These are phyloP conservation scores for Vulpes vulpes DNA, from an alignment of 2,113 vertebrate genomes.

Conservation along the genomic window DNA sequence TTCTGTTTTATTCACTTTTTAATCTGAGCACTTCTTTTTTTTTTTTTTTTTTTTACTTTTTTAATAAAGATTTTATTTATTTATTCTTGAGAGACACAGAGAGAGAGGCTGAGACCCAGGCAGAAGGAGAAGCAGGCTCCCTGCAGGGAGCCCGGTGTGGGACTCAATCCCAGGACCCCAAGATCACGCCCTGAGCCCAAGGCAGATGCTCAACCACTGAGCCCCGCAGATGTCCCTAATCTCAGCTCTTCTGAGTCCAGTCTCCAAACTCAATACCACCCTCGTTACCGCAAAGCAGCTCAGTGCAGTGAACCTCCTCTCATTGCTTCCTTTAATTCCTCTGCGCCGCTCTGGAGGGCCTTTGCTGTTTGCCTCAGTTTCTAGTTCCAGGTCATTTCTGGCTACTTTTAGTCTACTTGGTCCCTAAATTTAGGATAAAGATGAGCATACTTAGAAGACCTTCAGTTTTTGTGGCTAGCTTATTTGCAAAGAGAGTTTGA, in stretches of 20 bases:
- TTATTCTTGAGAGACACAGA: too few species aligned
- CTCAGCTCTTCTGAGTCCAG: neutral
- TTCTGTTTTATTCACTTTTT: neutral
- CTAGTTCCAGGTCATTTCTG: neutral
- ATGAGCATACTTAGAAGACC: neutral
- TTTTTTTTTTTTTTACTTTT: too few species aligned
- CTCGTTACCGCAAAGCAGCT: neutral
- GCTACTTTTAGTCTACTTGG: neutral
- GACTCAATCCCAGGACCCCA: too few species aligned
- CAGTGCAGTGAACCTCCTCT: neutral
- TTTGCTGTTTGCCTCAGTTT: neutral
- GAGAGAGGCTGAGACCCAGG: too few species aligned
- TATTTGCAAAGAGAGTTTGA: neutral
- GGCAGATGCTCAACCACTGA: too few species aligned
- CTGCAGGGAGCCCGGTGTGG: too few species aligned
- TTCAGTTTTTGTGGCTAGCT: neutral
- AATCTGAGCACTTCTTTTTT: neutral
- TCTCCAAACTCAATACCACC: neutral
- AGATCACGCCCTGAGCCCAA: too few species aligned
- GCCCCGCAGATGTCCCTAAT: too few species aligned
- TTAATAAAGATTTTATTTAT: too few species aligned
- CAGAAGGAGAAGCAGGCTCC: too few species aligned
- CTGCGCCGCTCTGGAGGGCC: neutral
- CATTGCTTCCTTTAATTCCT: neutral
- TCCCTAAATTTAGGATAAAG: neutral